phyloP scores from a whole-genome alignment of 2,888 invertebrate species.

The Pecten maximus region DNA sequence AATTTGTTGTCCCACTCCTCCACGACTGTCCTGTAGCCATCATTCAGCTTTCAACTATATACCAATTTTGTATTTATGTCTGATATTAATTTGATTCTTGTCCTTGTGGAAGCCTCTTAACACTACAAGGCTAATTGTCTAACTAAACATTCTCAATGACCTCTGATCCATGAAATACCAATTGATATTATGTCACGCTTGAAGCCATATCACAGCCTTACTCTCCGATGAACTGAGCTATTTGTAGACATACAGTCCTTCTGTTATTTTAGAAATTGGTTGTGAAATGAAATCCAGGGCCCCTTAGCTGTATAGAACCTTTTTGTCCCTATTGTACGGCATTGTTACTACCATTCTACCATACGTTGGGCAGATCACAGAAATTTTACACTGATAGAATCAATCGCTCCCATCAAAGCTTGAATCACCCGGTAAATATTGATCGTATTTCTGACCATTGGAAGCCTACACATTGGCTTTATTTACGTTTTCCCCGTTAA shows the following conservation, averaged over 20 bases:
- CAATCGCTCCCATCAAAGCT: neutral
- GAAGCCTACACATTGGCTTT: neutral
- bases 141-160: neutral
- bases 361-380: neutral
- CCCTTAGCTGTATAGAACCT: neutral
- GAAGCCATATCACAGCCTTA: neutral
- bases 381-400: neutral
- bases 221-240: neutral
- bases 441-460: neutral
- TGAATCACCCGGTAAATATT: neutral
- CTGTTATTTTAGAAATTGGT: neutral
- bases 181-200: neutral
- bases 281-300: neutral
- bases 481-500: slow-evolving; percentile 7
- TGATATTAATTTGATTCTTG: neutral
- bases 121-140: neutral
- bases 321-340: neutral
- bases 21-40: too few species aligned
- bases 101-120: neutral
- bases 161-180: neutral
- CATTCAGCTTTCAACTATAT: too few species aligned
- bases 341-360: neutral
- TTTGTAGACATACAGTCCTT: neutral
- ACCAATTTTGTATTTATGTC: too few species aligned
- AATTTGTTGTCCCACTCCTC: too few species aligned